These are phyloP conservation scores for Todiramphus chloris DNA, from an alignment of 2,113 vertebrate species.

Conservation along the genomic window DNA sequence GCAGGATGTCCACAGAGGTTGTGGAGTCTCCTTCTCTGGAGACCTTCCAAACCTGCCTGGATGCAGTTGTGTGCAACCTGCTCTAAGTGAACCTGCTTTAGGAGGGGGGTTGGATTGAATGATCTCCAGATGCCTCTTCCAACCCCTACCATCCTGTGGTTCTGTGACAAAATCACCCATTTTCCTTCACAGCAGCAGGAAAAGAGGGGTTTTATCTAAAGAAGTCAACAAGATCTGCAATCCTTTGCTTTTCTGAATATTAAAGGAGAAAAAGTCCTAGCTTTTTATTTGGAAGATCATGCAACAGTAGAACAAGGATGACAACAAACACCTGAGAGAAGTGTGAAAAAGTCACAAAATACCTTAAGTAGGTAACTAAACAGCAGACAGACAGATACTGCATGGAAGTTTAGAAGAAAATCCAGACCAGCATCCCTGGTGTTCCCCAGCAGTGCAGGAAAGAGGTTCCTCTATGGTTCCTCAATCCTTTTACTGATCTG, in stretches of 20 bases:
- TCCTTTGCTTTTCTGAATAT: neutral
- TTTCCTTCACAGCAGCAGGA: neutral
- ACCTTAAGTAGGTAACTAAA: neutral
- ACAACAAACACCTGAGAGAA: neutral
- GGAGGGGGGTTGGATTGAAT: too few species aligned
- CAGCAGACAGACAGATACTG: neutral
- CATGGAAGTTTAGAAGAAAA: neutral
- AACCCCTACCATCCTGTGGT: too few species aligned
- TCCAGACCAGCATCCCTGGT: neutral
- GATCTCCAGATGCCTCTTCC: too few species aligned
- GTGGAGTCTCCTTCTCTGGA: too few species aligned
- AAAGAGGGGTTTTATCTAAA: neutral
- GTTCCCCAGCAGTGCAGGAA: neutral
- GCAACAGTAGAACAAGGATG: neutral
- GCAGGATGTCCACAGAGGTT: too few species aligned
- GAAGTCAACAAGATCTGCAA: neutral
- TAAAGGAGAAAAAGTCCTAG: neutral
- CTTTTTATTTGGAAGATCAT: neutral
- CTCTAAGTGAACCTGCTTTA: too few species aligned
- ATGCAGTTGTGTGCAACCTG: too few species aligned
- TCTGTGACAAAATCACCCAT: neutral
- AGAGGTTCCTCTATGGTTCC: neutral
- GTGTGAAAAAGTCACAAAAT: neutral
- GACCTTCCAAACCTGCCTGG: too few species aligned
- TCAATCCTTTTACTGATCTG: neutral